Percentiles rank a stretch among this genome's conserved stretches.
These are phyloP conservation scores for Artibeus jamaicensis DNA, from an alignment of 2,797 vertebrate genomes.

Conservation along the genomic window DNA sequence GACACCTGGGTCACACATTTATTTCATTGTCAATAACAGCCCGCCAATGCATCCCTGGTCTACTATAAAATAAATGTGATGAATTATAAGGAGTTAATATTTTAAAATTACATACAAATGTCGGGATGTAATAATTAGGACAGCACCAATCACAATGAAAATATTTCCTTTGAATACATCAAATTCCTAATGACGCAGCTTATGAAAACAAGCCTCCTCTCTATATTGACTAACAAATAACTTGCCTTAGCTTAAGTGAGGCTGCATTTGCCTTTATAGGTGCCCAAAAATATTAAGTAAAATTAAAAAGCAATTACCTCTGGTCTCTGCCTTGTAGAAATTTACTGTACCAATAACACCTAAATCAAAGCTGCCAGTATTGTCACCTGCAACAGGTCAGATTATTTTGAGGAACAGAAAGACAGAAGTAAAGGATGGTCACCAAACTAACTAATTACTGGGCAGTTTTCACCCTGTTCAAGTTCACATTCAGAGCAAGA, in stretches of 20 bases:
- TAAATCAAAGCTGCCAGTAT: constrained; percentile 6
- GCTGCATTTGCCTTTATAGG: not conserved
- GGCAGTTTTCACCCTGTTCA: not conserved
- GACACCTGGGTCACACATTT: not conserved
- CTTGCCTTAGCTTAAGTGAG: not conserved
- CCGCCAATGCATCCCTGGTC: not conserved
- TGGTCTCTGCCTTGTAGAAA: not conserved
- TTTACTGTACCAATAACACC: not conserved
- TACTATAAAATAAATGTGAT: not conserved
- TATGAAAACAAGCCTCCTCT: not conserved
- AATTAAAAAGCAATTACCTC: not conserved
- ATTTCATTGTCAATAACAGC: not conserved
- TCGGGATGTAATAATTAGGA: not conserved
- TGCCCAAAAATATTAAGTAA: not conserved
- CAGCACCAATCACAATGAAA: not conserved
- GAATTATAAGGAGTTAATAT: not conserved
- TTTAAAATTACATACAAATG: not conserved
- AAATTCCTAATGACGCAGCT: not conserved
- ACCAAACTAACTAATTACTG: not conserved
- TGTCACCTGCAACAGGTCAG: not conserved
- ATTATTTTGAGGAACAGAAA: not conserved
- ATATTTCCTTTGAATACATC: not conserved
- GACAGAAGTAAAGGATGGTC: not conserved
- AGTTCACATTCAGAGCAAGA: not conserved
- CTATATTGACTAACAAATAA: not conserved